These are phyloP conservation scores for Drosophila miranda DNA, from an alignment of 1,140 invertebrate genomes.

Conservation along the genomic window DNA sequence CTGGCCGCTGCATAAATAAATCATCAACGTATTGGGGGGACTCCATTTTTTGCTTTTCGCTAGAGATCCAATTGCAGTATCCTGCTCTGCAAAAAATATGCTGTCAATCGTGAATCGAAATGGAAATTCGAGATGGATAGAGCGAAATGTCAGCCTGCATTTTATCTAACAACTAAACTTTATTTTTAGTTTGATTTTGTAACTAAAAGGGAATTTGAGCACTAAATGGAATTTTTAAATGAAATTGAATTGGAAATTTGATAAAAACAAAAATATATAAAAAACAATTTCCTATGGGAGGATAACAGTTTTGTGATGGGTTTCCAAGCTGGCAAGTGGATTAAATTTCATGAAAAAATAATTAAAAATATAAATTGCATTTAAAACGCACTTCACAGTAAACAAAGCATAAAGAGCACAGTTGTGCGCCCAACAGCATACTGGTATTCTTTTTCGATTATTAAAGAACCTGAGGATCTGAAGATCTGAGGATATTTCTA, in stretches of 20 bases:
- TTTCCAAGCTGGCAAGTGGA: too few relatives aligned
- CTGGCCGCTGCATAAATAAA: conserved; percentile 64
- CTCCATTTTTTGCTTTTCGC: conserved; percentile 16
- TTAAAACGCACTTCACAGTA: too few relatives aligned
- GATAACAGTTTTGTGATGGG: too few relatives aligned
- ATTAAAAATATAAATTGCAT: too few relatives aligned
- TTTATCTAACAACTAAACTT: conserved; percentile 28
- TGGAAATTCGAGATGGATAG: conserved; percentile 27
- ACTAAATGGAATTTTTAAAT: conserved; percentile 29
- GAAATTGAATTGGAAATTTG: conserved; percentile 13
- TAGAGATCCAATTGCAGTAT: conserved; percentile 45
- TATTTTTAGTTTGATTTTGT: conserved; percentile 2
- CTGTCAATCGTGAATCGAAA: conserved; percentile 51
- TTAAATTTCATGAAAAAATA: neutral
- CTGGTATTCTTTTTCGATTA: too few relatives aligned
- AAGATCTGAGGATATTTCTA: too few relatives aligned
- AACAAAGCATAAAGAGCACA: too few relatives aligned
- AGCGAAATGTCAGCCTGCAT: neutral
- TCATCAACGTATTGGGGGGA: conserved; percentile 63
- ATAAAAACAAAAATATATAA: neutral
- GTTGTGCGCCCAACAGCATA: too few relatives aligned
- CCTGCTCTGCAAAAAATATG: conserved; percentile 16
- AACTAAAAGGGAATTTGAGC: conserved; percentile 2
- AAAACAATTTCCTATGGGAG: too few relatives aligned
- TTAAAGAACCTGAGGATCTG: too few relatives aligned